Evolutionary conservation across 2,888 invertebrate species (phyloP).

Genomic region (Eremobia ochroleuca): DNA sequence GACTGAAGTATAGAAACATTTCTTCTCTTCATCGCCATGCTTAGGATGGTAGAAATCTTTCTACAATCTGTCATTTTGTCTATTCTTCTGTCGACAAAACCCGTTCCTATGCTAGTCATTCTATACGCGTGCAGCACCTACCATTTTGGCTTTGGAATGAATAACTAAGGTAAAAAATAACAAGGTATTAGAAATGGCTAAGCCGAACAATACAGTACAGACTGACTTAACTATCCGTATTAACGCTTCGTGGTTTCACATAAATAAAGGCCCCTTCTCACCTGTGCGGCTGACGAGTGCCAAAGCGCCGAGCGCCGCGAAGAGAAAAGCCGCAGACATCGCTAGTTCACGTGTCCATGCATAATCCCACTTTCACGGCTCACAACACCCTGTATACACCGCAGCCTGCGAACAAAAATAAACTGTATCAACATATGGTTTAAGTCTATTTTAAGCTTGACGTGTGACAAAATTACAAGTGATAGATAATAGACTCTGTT

Average conservation of each 20-base stretch:
- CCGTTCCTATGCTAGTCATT: too few species aligned
- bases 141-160: background rate
- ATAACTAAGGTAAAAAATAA: background rate
- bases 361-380: constrained; percentile 82
- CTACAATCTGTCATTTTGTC: too few species aligned
- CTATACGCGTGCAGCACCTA: too few species aligned
- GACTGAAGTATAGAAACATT: too few species aligned
- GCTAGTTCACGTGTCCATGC: constrained; percentile 82
- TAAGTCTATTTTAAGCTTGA: constrained; percentile 45
- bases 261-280: constrained; percentile 70
- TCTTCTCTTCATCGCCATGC: too few species aligned
- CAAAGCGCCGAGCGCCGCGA: constrained; percentile 83
- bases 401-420: constrained; percentile 78
- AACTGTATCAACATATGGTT: constrained; percentile 60
- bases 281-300: constrained; percentile 85
- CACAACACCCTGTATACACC: constrained; percentile 72
- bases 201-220: background rate
- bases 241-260: constrained; percentile 59
- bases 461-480: background rate
- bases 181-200: background rate
- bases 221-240: constrained; percentile 26
- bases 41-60: too few species aligned
- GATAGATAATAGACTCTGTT: constrained; percentile 24
- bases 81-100: background rate
- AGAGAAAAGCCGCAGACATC: constrained; percentile 83